These are phyloP conservation scores for Eremobia ochroleuca DNA, from an alignment of 2,888 invertebrate genomes.

Conservation along the genomic window DNA sequence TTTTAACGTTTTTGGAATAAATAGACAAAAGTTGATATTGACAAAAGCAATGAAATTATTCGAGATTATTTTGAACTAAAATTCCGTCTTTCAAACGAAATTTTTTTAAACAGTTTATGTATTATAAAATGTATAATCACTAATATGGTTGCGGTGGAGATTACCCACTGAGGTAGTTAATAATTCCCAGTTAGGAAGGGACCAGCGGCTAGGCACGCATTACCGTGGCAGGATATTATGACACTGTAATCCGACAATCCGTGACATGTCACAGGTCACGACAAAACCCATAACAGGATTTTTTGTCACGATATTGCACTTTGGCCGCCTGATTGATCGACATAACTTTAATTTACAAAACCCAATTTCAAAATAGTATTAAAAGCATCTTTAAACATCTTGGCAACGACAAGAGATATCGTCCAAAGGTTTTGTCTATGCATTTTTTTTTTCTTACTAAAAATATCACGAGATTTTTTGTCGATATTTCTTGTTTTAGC, in stretches of 20 bases:
- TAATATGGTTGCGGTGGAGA: constrained; percentile 22
- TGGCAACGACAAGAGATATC: constrained; percentile 36
- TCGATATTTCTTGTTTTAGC: constrained; percentile 24
- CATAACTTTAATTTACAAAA: constrained; percentile 53
- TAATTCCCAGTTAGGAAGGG: constrained; percentile 42
- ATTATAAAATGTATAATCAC: constrained; percentile 28
- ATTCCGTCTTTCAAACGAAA: neutral
- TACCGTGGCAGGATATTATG: constrained; percentile 13
- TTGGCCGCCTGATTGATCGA: constrained; percentile 24
- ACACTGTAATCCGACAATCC: neutral
- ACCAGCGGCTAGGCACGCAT: constrained; percentile 17
- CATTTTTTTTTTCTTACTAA: constrained; percentile 31
- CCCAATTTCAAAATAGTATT: constrained; percentile 43
- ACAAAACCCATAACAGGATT: neutral
- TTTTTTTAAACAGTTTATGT: constrained; percentile 7
- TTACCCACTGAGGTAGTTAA: constrained; percentile 32
- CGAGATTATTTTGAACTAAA: constrained; percentile 10
- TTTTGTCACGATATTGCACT: constrained; percentile 9
- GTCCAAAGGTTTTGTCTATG: constrained; percentile 31
- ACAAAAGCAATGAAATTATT: constrained; percentile 35
- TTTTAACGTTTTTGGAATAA: constrained; percentile 10
- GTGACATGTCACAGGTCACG: constrained; percentile 1
- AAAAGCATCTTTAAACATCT: constrained; percentile 14
- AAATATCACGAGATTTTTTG: constrained; percentile 15
- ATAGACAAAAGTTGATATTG: constrained; percentile 11